Evolutionary conservation across 2,113 vertebrate genomes (phyloP).

Genomic region (Chaenocephalus aceratus): DNA sequence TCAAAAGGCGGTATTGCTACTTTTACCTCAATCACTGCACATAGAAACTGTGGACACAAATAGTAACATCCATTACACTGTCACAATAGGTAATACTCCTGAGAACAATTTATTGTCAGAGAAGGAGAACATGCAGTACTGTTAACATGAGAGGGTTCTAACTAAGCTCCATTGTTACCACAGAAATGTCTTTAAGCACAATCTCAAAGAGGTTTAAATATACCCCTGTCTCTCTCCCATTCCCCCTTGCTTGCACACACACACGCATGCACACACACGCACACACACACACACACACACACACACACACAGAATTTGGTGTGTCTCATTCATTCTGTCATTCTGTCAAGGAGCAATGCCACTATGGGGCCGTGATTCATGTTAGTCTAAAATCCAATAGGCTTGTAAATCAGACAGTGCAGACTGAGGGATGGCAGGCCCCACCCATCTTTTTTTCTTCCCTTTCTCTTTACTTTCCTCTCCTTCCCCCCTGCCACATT

Average conservation of each 20-base stretch:
- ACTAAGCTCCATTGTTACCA: constrained; percentile 51
- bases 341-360: constrained; percentile 68
- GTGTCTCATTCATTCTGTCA: constrained; percentile 68
- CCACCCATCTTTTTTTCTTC: constrained; percentile 31
- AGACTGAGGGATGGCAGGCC: constrained; percentile 58
- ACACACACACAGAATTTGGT: constrained; percentile 36
- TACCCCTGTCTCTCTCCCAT: constrained; percentile 25
- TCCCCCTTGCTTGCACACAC: constrained; percentile 14
- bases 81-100: constrained; percentile 22
- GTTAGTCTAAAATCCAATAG: constrained; percentile 79
- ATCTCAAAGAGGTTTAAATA: constrained; percentile 52
- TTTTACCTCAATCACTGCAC: not conserved
- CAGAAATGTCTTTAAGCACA: constrained; percentile 42
- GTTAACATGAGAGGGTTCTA: constrained; percentile 29
- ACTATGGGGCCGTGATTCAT: constrained; percentile 78
- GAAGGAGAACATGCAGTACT: constrained; percentile 26
- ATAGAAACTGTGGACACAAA: not conserved
- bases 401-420: constrained; percentile 78
- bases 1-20: not conserved
- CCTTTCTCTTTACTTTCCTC: constrained; percentile 30
- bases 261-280: no score
- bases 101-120: constrained; percentile 23
- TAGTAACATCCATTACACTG: constrained; percentile 16
- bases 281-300: not conserved
- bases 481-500: constrained; percentile 8